Evolutionary conservation across 2,888 invertebrate species (phyloP).

Genomic region (Desoria tigrina): DNA sequence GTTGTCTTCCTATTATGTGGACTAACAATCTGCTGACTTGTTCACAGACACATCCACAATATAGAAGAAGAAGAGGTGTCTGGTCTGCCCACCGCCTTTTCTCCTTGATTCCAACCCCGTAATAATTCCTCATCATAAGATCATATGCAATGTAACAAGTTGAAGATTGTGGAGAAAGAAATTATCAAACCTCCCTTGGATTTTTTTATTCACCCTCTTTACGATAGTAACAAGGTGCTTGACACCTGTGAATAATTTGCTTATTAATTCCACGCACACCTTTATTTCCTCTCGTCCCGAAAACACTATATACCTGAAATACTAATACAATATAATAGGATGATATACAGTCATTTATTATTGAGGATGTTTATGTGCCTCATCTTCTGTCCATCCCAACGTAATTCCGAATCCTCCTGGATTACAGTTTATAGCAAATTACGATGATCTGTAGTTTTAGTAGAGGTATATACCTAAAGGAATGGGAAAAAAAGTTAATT

Average conservation of each 20-base stretch:
- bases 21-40: not conserved
- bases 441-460: not conserved
- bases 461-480: constrained; percentile 32
- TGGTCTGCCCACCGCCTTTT: constrained; percentile 17
- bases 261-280: constrained; percentile 53
- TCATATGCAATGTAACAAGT: not conserved
- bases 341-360: constrained; percentile 22
- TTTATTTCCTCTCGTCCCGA: constrained; percentile 17
- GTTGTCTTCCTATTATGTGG: not conserved
- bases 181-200: constrained; percentile 26
- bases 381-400: not conserved
- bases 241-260: constrained; percentile 54
- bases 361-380: constrained; percentile 18
- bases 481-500: constrained; percentile 48
- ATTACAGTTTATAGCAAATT: not conserved
- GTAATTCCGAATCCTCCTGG: too few species aligned
- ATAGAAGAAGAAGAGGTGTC: not conserved
- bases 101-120: constrained; percentile 7
- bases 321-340: constrained; percentile 16
- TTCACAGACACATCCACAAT: too few species aligned
- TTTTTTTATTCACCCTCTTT: constrained; percentile 35
- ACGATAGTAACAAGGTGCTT: constrained; percentile 52
- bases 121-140: too few species aligned
- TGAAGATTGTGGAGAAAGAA: constrained; percentile 26
- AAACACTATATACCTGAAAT: constrained; percentile 13